Percentiles rank a stretch among this genome's conserved stretches.
Conservation (phyloP, 1,140 invertebrate genomes). For the Drosophila cardini region DNA sequence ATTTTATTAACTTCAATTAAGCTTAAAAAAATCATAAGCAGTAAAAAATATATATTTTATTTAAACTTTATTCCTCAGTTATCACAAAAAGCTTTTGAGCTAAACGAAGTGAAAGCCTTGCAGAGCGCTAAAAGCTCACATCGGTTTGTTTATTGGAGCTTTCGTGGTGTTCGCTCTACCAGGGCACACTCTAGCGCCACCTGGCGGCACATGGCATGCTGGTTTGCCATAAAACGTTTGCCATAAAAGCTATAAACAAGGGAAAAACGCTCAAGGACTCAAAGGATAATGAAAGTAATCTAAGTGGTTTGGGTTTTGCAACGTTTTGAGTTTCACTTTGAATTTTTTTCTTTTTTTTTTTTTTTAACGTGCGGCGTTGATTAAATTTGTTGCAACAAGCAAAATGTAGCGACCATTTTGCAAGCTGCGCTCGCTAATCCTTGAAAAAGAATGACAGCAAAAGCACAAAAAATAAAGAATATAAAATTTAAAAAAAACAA, state of each 20-base stretch:
- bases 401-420: constrained; percentile 25
- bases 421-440: constrained; percentile 27
- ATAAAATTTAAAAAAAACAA: neutral
- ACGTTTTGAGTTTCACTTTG: neutral
- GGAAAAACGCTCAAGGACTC: constrained; percentile 4
- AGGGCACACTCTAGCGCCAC: constrained; percentile 23
- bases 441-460: constrained; percentile 5
- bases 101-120: no score
- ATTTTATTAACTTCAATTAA: no score
- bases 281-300: constrained; percentile 3
- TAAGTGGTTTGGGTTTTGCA: constrained; percentile 5
- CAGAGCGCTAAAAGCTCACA: no score
- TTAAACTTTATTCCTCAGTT: no score
- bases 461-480: neutral
- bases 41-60: no score
- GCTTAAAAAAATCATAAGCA: no score
- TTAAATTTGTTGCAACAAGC: constrained; percentile 23
- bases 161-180: no score
- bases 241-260: constrained; percentile 50
- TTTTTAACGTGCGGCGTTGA: constrained; percentile 9
- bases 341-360: neutral
- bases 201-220: constrained; percentile 7
- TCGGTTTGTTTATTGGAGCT: no score
- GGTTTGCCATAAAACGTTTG: constrained; percentile 49
- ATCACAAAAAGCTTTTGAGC: no score